Evolutionary conservation across 2,888 invertebrate species (phyloP).

Genomic region (Phlogophora meticulosa): DNA sequence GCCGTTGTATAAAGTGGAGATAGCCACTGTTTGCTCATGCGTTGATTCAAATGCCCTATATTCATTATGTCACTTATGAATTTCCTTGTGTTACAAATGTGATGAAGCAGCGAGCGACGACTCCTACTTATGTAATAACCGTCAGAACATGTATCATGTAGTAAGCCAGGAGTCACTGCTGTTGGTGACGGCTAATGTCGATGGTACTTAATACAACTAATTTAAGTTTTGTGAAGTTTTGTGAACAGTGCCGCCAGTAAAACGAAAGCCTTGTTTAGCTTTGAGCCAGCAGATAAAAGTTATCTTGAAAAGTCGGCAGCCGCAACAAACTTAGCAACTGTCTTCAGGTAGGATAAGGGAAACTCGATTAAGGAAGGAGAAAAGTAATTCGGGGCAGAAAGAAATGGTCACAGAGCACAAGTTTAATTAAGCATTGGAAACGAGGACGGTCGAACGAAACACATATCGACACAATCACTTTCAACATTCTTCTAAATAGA

Average conservation of each 20-base stretch:
- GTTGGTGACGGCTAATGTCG: conserved; percentile 60
- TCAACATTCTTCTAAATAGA: conserved; percentile 17
- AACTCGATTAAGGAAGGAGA: conserved; percentile 85
- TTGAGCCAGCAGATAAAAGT: conserved; percentile 79
- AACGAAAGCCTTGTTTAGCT: conserved; percentile 83
- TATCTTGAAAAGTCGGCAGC: conserved; percentile 80
- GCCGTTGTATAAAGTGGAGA: conserved; percentile 49
- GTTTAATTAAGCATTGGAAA: conserved; percentile 61
- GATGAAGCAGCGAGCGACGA: conserved; percentile 32
- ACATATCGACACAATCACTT: conserved; percentile 35
- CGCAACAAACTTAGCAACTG: conserved; percentile 84
- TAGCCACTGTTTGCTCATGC: conserved; percentile 65
- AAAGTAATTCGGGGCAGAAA: conserved; percentile 80
- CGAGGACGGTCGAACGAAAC: conserved; percentile 6
- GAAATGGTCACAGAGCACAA: conserved; percentile 73
- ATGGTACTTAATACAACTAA: conserved; percentile 77
- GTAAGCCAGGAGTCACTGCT: conserved; percentile 21
- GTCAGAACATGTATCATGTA: conserved; percentile 34
- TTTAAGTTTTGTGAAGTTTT: conserved; percentile 79
- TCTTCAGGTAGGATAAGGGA: conserved; percentile 85
- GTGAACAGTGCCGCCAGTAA: conserved; percentile 74
- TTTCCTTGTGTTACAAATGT: no score
- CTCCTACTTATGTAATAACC: conserved; percentile 43
- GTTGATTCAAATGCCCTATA: conserved; percentile 76
- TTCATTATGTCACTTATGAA: conserved; percentile 63